phyloP scores from a whole-genome alignment of 2,797 vertebrate species.

The Hemibagrus guttatus region DNA sequence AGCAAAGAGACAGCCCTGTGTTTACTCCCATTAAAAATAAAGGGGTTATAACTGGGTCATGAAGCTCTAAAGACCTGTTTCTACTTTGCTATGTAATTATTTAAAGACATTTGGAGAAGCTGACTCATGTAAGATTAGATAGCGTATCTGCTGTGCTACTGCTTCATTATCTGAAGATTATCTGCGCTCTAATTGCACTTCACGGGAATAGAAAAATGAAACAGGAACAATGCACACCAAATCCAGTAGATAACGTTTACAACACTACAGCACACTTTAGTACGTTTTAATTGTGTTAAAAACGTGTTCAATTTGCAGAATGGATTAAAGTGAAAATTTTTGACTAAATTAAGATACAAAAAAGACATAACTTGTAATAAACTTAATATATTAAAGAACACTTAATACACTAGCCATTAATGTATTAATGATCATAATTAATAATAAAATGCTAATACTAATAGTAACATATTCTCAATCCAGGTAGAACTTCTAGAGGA shows the following conservation, averaged over 20 bases:
- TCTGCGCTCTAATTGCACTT: not conserved
- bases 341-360: not conserved
- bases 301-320: not conserved
- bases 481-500: not conserved
- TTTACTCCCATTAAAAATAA: conserved; percentile 34
- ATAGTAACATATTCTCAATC: not conserved
- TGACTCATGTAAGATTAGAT: not conserved
- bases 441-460: not conserved
- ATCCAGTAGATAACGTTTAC: not conserved
- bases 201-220: not conserved
- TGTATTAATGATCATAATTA: not conserved
- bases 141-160: not conserved
- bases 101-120: not conserved
- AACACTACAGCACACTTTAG: not conserved
- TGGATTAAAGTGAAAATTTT: not conserved
- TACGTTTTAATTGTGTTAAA: not conserved
- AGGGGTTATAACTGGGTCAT: conserved; percentile 5
- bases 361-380: not conserved
- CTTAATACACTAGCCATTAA: not conserved
- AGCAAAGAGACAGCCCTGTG: conserved; percentile 3
- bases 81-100: conserved; percentile 6
- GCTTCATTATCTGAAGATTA: not conserved
- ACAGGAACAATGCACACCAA: not conserved
- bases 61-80: conserved; percentile 10
- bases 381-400: not conserved